These are phyloP conservation scores for Hydractinia echinata DNA, from an alignment of 30 jellyfish, hydroid and myxozoan species.

Conservation along the genomic window DNA sequence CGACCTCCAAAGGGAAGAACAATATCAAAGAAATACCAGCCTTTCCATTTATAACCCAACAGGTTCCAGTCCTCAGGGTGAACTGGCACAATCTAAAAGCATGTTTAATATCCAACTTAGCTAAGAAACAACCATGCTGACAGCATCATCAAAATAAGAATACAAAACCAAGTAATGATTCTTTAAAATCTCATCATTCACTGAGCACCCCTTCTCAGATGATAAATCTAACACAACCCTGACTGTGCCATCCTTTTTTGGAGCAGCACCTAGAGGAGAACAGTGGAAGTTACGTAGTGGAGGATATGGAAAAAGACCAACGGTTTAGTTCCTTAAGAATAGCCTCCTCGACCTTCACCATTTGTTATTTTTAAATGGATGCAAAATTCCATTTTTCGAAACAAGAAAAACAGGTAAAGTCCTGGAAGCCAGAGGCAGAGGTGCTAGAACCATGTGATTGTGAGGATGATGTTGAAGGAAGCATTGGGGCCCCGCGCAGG, in stretches of 20 bases:
- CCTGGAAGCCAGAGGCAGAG: no score
- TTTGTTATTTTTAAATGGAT: not conserved
- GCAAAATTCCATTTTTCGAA: no score
- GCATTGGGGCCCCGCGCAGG: no score
- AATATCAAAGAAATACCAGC: not conserved
- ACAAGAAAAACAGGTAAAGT: no score
- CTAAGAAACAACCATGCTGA: slow-evolving; percentile 25
- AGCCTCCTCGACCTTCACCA: not conserved
- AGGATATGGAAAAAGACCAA: not conserved
- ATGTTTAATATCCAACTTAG: slow-evolving; percentile 43
- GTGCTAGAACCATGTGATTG: no score
- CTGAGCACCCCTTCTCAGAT: slow-evolving; percentile 25
- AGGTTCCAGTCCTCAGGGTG: slow-evolving; percentile 32
- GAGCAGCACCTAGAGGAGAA: slow-evolving; percentile 4
- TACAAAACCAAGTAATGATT: slow-evolving; percentile 19
- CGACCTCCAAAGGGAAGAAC: slow-evolving; percentile 3
- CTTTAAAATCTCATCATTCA: slow-evolving; percentile 25
- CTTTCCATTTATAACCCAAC: slow-evolving; percentile 26
- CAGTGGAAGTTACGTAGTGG: not conserved
- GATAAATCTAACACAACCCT: slow-evolving; percentile 26
- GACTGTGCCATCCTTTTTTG: not conserved
- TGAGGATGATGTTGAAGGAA: no score
- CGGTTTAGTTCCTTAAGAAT: not conserved
- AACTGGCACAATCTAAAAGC: slow-evolving; percentile 51
- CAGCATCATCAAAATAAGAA: slow-evolving; percentile 34